Base-by-base conservation (phyloP, 1,140 invertebrate genomes). In the Atopsyche davidsoni region DNA sequence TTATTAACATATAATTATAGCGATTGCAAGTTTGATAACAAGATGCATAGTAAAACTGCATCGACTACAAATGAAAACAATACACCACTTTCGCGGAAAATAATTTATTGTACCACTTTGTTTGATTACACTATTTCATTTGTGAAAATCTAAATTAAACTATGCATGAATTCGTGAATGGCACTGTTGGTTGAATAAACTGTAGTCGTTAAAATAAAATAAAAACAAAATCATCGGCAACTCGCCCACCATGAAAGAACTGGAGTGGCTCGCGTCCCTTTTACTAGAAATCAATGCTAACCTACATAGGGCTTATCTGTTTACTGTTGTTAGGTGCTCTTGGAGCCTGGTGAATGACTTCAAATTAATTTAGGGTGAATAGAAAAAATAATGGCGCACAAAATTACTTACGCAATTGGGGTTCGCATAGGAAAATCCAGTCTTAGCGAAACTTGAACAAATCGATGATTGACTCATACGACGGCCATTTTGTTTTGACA, bases 401-500 rank as follows among this genome's bases (percentile, higher is more conserved):
- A 31, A 31, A 16, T 32, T 52, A 50, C 41, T 42, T 28, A 50
- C 47, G 35, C 18, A 50, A 50, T 42, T 32, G 18, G 41, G 19
- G 38, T 42, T 50, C 40, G 25, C 48, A 50, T 50, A 39, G 32
- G 40, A 44, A 43, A 50, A 34, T 50, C 28, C 41, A 43, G 42
- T 43, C 24, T 40, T 50, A 36, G 38, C 7, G 28, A 46, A 52
- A 39, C 24, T 46, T 45, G 35, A n/a, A 46, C 50, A 46, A 43
- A 52, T 45, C 50, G 50, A 52, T 46, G 24, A 50, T 46, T 52
- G 44, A 52, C 50, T 52, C 50, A 52, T 23, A 45, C 32, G 42
- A 46, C 42, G 43, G 50, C 50, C 50, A 52, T 52, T 52, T 52
- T 52, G 50, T 52, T 52, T 52, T 52, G 50, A 52, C 50, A 52